A percentile compares a stretch with the other conserved stretches of the same genome.
Evolutionary conservation across 1,140 invertebrate genomes (phyloP).

Genomic region (Semibalanus balanoides): DNA sequence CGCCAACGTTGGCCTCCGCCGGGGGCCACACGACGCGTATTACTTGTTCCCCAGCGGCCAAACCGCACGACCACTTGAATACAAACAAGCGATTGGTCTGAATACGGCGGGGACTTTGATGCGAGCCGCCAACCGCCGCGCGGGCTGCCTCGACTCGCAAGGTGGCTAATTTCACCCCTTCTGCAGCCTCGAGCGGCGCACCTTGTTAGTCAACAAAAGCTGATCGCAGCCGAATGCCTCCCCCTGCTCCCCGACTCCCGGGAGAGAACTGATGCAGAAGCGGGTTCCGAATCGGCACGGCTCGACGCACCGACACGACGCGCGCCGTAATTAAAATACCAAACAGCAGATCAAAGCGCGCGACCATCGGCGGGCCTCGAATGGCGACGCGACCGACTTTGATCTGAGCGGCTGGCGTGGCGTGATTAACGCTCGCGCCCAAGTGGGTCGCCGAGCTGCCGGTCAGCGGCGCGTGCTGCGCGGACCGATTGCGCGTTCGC

Average conservation of each 20-base stretch:
- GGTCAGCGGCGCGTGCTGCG: background rate
- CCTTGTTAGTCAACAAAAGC: background rate
- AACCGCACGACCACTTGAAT: background rate
- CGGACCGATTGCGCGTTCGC: too few species aligned
- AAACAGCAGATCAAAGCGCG: background rate
- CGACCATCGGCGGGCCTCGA: background rate
- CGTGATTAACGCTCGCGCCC: background rate
- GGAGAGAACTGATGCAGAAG: background rate
- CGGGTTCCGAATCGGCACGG: background rate
- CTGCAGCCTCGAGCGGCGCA: background rate
- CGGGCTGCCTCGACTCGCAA: too few species aligned
- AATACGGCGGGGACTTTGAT: background rate
- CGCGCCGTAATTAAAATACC: background rate
- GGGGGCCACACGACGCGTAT: background rate
- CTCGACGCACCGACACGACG: background rate
- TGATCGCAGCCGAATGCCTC: background rate
- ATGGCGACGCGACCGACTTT: background rate
- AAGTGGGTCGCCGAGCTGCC: too few species aligned
- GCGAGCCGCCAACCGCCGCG: too few species aligned
- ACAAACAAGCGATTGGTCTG: background rate
- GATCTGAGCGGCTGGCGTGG: background rate
- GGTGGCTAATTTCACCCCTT: background rate
- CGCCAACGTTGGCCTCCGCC: too few species aligned
- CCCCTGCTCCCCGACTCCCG: background rate
- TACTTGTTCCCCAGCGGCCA: background rate